Evolutionary conservation across 2,888 invertebrate genomes (phyloP), one percentile per base, ranked within the genome.

Genomic region (Agrotis puta): DNA sequence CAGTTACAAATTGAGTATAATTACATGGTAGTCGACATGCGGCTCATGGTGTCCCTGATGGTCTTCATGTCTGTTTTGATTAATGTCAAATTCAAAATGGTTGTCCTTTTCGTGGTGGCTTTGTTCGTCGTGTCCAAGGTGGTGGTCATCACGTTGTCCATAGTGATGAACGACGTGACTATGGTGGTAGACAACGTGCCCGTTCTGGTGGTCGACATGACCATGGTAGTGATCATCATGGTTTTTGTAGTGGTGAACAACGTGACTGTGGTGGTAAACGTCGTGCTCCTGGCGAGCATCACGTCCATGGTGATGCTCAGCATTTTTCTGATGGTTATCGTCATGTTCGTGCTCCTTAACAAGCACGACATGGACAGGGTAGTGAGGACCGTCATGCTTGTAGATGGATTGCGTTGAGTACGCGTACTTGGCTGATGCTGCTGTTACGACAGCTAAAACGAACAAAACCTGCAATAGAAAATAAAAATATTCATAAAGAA

Each of bases 191-290:
- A 43, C 24, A 1, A 14, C 68, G 43, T 83, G 79, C 14, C 77
- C 78, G 39, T 82, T 66, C 43, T 68, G 81, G 79, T 91, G 88
- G 85, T 96, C 96, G 48, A 92, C 88, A 87, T 94, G 33, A 18
- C 92, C 72, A 85, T 70, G 57, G 11, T 74, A 47, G 24, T 76
- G 27, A 0, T 67, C 43, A n/a, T 67, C 43, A n/a, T 64, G 54
- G 11, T 69, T 69, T 24, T 48, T 68, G 1, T 66, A 47, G 14
- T 64, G 56, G 3, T 61, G 61, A 1, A 63, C 67, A 11, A 59
- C 27, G 39, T 66, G 56, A 50, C 67, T 69, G 14, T 65, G 50
- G 27, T 68, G 65, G 13, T 67, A 47, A 22, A 62, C 69, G 13
- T 57, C 5, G 18, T 48, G 27, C n/a, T 13, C 16, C 54, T 77